Evolutionary conservation across 2,113 vertebrate species (phyloP), one percentile per base, ranked within the genome.

Genomic region (Microcebus tavaratra): DNA sequence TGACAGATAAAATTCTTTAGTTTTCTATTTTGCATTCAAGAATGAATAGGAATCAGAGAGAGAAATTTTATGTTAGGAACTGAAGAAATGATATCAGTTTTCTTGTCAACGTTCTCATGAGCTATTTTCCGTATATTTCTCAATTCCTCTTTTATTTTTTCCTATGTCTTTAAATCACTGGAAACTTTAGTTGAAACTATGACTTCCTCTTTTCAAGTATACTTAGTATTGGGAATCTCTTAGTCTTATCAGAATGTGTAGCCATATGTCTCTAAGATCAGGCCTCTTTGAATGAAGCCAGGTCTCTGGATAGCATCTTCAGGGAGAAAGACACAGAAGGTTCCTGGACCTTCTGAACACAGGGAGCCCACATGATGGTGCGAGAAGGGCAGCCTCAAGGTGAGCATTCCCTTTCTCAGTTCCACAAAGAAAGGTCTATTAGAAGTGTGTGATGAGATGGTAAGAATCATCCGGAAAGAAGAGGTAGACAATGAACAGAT

Each of bases 151-250:
- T 18, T 82, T 79, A 48, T 27, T 31, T 70, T 70, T 75, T 55
- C 17, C 15, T 15, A 15, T 67, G 36, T 59, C 55, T 90, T 88
- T 29, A 68, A 76, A 76, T 94, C 42, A 53, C 6, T 76, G 50
- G 79, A 72, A 73, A 67, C 39, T 89, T 65, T 89, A 68, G 59
- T 84, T 31, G 15, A 89, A 79, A 68, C 55, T 29, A 2, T 79
- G 3, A 90, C 84, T 90, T 96, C 95, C 93, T 94, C 83, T 96
- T 95, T 83, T 29, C 57, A 80, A 36, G 55, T 48, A 11, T 9
- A 15, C 17, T 68, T 39, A 88, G 42, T 21, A 45, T 13, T 79
- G 34, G 21, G 50, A 27, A 25, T 67, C 39, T 90, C 55, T 87
- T 93, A 53, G 23, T 45, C 12, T 59, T 63, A 15, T 59, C 25